Percentiles rank a stretch among this genome's conserved stretches.
These are phyloP conservation scores for Chelonoidis abingdonii DNA, from an alignment of 2,113 vertebrate genomes.

Conservation along the genomic window DNA sequence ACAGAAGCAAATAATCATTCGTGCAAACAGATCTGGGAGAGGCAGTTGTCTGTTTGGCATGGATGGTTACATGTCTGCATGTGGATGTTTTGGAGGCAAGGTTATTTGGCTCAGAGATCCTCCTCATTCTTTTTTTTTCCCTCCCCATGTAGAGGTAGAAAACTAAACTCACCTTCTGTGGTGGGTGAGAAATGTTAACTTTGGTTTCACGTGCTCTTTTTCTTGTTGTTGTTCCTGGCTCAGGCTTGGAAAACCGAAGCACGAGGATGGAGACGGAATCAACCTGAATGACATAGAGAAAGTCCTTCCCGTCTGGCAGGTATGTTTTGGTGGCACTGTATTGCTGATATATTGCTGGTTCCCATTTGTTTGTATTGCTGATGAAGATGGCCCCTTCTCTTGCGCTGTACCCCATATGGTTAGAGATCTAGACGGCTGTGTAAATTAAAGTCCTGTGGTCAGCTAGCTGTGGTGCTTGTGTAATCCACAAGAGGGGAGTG, in stretches of 20 bases:
- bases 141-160: not conserved
- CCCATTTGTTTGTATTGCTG: not conserved
- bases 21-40: slow-evolving; percentile 1
- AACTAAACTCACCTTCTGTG: not conserved
- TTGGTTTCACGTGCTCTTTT: not conserved
- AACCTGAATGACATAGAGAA: slow-evolving; percentile 96
- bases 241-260: slow-evolving; percentile 92
- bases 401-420: not conserved
- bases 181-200: not conserved
- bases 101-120: not conserved
- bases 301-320: slow-evolving; percentile 91
- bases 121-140: not conserved
- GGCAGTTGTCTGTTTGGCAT: slow-evolving; percentile 8
- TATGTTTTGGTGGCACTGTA: slow-evolving; percentile 68
- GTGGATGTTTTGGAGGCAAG: slow-evolving; percentile 20
- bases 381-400: not conserved
- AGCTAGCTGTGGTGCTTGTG: not conserved
- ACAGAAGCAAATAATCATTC: not conserved
- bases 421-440: not conserved
- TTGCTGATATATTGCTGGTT: fast-evolving
- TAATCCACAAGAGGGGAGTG: not conserved
- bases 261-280: slow-evolving; percentile 91
- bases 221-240: slow-evolving; percentile 23
- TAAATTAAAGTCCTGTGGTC: not conserved
- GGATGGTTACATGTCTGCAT: not conserved